phyloP scores from a whole-genome alignment of 2,888 invertebrate species.

The Anthophora plumipes region DNA sequence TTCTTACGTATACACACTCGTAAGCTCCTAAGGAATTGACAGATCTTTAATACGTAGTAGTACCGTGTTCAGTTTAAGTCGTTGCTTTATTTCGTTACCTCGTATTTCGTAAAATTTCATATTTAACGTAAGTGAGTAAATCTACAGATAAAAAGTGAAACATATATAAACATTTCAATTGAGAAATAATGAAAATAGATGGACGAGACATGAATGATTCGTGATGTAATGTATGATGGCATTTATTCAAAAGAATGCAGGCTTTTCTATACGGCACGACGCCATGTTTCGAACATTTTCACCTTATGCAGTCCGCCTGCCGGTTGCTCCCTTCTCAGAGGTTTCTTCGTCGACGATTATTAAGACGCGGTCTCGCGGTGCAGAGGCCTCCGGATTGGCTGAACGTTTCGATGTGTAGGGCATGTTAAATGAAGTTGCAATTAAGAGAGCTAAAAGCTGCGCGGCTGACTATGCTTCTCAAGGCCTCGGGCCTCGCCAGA shows the following conservation, averaged over 20 bases:
- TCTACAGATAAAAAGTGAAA: too few relatives aligned
- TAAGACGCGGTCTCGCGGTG: slow-evolving; percentile 60
- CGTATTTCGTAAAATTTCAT: too few relatives aligned
- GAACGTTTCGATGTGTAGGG: slow-evolving; percentile 55
- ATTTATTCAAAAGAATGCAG: neutral
- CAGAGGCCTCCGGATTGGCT: slow-evolving; percentile 61
- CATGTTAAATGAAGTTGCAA: slow-evolving; percentile 80
- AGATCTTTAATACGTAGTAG: too few relatives aligned
- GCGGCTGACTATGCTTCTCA: slow-evolving; percentile 77
- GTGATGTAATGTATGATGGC: neutral
- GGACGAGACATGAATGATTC: too few relatives aligned
- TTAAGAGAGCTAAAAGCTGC: slow-evolving; percentile 81
- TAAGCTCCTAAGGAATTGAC: too few relatives aligned
- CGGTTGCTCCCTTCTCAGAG: slow-evolving; percentile 50
- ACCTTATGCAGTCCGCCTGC: slow-evolving; percentile 53
- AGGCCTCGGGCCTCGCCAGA: slow-evolving; percentile 80
- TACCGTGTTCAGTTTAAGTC: too few relatives aligned
- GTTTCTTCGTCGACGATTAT: slow-evolving; percentile 61
- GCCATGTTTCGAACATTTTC: slow-evolving; percentile 42
- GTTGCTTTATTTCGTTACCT: too few relatives aligned
- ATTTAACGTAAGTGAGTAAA: too few relatives aligned
- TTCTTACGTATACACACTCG: too few relatives aligned
- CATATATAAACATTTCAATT: too few relatives aligned
- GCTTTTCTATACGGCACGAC: neutral
- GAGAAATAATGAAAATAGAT: too few relatives aligned